Conservation (phyloP, 1,140 invertebrate genomes). For the Andricus grossulariae region DNA sequence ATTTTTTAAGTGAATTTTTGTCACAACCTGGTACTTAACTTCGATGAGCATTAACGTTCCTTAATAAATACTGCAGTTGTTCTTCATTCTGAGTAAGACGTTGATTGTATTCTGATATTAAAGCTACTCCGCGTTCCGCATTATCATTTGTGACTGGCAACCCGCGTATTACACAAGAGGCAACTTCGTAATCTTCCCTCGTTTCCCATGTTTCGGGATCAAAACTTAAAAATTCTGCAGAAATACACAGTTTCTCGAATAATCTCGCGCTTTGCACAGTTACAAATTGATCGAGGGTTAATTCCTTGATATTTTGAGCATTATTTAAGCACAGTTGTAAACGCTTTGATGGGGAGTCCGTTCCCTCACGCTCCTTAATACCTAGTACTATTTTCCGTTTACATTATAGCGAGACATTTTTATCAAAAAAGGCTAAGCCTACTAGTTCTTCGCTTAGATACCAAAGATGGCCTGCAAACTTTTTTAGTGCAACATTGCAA, state of each 20-base stretch:
- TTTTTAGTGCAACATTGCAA: neutral
- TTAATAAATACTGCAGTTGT: conserved; percentile 15
- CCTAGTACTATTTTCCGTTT: too few species aligned
- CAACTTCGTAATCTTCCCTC: neutral
- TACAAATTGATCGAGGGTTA: neutral
- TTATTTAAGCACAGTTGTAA: conserved; percentile 28
- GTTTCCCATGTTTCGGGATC: conserved; percentile 2
- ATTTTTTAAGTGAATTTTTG: too few species aligned
- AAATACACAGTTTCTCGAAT: too few species aligned
- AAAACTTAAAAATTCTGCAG: neutral
- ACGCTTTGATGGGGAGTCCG: too few species aligned
- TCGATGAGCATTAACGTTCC: too few species aligned
- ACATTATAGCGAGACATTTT: too few species aligned
- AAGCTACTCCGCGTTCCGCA: conserved; percentile 21
- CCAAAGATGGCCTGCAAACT: conserved; percentile 2
- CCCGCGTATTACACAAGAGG: too few species aligned
- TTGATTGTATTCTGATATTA: neutral
- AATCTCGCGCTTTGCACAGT: neutral
- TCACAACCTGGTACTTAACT: too few species aligned
- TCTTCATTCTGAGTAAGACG: conserved; percentile 1
- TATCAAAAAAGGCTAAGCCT: too few species aligned
- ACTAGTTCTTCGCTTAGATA: too few species aligned
- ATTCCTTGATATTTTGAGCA: neutral
- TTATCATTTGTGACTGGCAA: conserved; percentile 21
- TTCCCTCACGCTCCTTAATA: too few species aligned